Evolutionary conservation across 2,113 vertebrate genomes (phyloP).

Genomic region (Stigmatopora nigra): DNA sequence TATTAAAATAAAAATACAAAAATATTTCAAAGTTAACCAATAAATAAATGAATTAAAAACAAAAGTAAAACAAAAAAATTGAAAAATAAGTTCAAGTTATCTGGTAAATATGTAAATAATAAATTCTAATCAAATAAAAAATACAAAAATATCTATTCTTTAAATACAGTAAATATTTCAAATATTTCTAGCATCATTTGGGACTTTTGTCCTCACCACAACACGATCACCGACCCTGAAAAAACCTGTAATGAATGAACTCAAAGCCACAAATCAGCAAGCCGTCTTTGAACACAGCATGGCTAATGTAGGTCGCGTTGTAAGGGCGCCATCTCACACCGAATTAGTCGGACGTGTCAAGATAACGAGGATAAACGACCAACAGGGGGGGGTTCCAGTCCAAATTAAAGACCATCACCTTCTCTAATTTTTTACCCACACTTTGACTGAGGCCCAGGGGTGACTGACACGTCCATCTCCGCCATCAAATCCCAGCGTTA

Average conservation of each 20-base stretch:
- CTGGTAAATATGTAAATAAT: no score
- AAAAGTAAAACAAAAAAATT: no score
- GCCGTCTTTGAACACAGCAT: background rate
- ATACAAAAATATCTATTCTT: no score
- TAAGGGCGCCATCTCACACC: conserved; percentile 12
- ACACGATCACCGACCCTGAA: background rate
- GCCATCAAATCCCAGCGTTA: conserved; percentile 38
- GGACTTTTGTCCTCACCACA: no score
- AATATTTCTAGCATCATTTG: no score
- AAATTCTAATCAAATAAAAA: no score
- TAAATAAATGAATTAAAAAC: no score
- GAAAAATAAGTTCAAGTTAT: no score
- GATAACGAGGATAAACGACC: conserved; percentile 35
- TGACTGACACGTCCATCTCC: conserved; percentile 51
- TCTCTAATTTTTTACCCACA: background rate
- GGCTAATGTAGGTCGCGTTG: background rate
- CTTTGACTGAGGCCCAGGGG: conserved; percentile 16
- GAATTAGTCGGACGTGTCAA: conserved; percentile 16
- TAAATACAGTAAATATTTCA: no score
- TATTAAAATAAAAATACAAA: no score
- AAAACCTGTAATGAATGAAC: background rate
- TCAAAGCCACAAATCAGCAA: background rate
- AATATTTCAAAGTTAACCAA: no score
- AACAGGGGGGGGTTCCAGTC: conserved; percentile 4
- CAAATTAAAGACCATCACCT: conserved; percentile 16